Evolutionary conservation across 2,113 vertebrate species (phyloP).

Genomic region (Phainopepla nitens): DNA sequence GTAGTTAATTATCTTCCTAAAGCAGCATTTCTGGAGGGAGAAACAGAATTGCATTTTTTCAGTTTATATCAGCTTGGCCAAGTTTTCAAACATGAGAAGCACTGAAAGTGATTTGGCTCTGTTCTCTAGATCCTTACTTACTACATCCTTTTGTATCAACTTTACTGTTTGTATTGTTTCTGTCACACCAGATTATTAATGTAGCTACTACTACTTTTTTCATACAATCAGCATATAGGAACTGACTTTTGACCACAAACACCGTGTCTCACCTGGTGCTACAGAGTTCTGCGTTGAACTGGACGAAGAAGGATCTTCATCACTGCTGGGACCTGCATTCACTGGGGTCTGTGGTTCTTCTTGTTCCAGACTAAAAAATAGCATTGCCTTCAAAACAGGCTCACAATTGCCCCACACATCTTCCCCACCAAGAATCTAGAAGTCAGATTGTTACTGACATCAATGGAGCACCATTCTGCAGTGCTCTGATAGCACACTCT

Average conservation of each 20-base stretch:
- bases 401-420: neutral
- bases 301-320: slow-evolving; percentile 39
- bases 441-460: neutral
- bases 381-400: neutral
- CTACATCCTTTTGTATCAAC: neutral
- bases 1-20: neutral
- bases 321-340: slow-evolving; percentile 6
- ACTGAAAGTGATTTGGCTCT: neutral
- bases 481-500: neutral
- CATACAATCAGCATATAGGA: neutral
- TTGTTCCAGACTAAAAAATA: slow-evolving; percentile 3
- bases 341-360: neutral
- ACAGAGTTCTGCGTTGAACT: slow-evolving; percentile 29
- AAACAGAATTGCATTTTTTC: neutral
- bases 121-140: neutral
- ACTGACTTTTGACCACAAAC: neutral
- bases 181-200: neutral
- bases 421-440: neutral
- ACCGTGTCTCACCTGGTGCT: slow-evolving; percentile 77
- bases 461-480: neutral
- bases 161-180: neutral
- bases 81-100: neutral
- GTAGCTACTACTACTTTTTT: neutral
- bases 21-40: neutral
- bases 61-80: neutral